Conservation (phyloP, 2,797 vertebrate species). For the Bovichtus variegatus region DNA sequence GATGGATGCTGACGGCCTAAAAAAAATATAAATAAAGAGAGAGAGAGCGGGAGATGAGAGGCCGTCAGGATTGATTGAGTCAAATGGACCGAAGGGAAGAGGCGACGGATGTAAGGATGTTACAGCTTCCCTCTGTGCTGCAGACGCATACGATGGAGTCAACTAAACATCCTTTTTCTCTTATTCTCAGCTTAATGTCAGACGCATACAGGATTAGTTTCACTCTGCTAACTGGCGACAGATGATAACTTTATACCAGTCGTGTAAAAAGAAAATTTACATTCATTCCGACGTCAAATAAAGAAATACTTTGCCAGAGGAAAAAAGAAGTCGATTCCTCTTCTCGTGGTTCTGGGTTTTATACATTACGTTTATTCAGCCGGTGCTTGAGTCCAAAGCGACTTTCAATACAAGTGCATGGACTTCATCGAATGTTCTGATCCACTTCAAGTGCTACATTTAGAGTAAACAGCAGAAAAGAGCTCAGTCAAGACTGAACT, state of each 20-base stretch:
- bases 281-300: no score
- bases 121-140: constrained; percentile 3
- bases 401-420: background rate
- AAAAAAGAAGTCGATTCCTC: no score
- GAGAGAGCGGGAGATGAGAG: constrained; percentile 56
- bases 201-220: background rate
- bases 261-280: background rate
- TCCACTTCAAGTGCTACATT: background rate
- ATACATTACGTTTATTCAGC: background rate
- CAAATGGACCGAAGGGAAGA: constrained; percentile 49
- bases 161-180: no score
- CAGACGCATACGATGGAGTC: constrained; percentile 7
- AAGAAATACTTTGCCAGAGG: no score
- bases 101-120: constrained; percentile 31
- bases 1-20: constrained; percentile 64
- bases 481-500: no score
- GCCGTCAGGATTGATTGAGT: constrained; percentile 64
- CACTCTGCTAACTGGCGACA: background rate
- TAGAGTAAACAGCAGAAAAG: background rate
- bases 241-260: background rate
- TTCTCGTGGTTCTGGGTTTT: no score
- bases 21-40: constrained; percentile 23
- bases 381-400: no score
- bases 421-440: background rate
- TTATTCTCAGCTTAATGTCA: background rate